Base-by-base conservation (phyloP, 37 sponge, comb jelly and placozoan genomes). In the Cliona cf. orientalis region DNA sequence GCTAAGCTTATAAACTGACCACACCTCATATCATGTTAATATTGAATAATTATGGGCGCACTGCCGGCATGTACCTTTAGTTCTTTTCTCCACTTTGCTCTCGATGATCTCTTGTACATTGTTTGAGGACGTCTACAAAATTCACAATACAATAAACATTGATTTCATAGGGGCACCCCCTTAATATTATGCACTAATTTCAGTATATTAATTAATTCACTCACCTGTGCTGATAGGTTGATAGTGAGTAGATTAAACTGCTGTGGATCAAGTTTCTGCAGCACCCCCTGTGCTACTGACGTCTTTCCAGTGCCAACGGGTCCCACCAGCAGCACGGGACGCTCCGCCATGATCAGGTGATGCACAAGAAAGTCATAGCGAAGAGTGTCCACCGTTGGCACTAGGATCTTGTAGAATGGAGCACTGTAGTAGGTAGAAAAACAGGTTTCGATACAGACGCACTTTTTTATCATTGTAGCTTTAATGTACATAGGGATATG, bases 91-190 rank as follows among this genome's bases (percentile, higher is more conserved):
- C 42, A 98, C 97, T 81, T 93, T 93, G 46, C 95, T 90, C 76
- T 98, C 99, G 84, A 98, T 98, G 53, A 98, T 98, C 42, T 98
- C 99, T 84, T 98, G 99, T 4, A 98, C 97, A 78, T 98, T 98
- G 75, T 96, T 98, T 39, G 96, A 95, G 0, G 97, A 64, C 0
- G 99, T 98, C 93, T 94, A 69, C 34, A 59, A 37, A 5, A 44
- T 12, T 2, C 45, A 72, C 19, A 38, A 34, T 46, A 72, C 63
- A 57, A 58, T 42, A 42, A 71, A 39, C 9, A 42, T 21, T 2
- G 14, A 37, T 58, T 46, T 19, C 5, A 3, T 71, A 55, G 32
- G 42, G 12, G 39, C 60, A 38, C n/a, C n/a, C 2, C 19, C 7
- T 58, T 58, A 37, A 0, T 31, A 74, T 29, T 26, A 56, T 43